These are phyloP conservation scores for Struthidea cinerea DNA, from an alignment of 2,113 vertebrate species.

Conservation along the genomic window DNA sequence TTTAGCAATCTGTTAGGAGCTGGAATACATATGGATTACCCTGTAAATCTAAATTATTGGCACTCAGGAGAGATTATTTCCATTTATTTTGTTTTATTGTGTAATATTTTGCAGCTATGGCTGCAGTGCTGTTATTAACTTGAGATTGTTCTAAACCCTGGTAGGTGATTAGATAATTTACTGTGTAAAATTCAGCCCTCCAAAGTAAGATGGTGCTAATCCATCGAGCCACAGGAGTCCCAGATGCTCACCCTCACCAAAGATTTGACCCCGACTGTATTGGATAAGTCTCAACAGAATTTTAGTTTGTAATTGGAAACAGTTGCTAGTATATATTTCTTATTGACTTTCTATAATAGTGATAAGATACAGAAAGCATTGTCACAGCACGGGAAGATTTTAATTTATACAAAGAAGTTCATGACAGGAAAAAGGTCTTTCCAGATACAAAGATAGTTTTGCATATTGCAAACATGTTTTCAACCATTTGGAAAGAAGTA, in stretches of 20 bases:
- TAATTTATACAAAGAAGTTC: not conserved
- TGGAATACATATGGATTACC: slow-evolving; percentile 55
- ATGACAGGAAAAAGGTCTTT: not conserved
- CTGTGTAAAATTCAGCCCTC: slow-evolving; percentile 15
- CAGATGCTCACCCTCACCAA: not conserved
- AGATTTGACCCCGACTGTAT: not conserved
- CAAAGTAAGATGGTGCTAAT: not conserved
- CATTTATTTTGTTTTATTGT: slow-evolving; percentile 64
- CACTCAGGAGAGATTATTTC: slow-evolving; percentile 59
- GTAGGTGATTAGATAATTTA: slow-evolving; percentile 60
- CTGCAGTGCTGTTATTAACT: slow-evolving; percentile 34
- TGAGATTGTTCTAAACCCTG: slow-evolving; percentile 2
- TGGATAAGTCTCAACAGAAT: not conserved
- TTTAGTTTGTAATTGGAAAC: slow-evolving; percentile 7
- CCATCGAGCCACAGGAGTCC: not conserved
- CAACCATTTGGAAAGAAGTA: not conserved
- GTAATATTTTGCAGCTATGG: slow-evolving; percentile 48
- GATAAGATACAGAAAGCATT: not conserved
- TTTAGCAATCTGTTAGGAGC: slow-evolving; percentile 57
- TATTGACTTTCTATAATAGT: not conserved
- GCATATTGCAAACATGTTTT: not conserved
- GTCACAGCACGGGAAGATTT: not conserved
- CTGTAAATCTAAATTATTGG: slow-evolving; percentile 60
- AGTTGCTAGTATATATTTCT: slow-evolving; percentile 15
- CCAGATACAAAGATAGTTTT: not conserved